phyloP scores from a whole-genome alignment of 2,888 invertebrate genomes.

The Dicyrtoma fusca region DNA sequence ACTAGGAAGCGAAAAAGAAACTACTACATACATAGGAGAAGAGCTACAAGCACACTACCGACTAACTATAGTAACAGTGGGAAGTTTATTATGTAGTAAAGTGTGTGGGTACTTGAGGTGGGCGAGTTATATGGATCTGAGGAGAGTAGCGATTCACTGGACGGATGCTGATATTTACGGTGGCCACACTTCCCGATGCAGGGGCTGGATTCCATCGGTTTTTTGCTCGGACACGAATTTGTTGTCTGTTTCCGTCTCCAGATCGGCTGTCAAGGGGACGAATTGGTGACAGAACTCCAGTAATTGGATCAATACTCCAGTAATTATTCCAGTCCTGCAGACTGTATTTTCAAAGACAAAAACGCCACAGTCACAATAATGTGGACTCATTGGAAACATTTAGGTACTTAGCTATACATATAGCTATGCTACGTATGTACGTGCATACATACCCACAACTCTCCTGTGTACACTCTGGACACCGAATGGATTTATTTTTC shows the following conservation, averaged over 20 bases:
- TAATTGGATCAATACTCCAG: slow-evolving; percentile 91
- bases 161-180: slow-evolving; percentile 74
- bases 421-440: too few relatives aligned
- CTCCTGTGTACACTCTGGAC: too few relatives aligned
- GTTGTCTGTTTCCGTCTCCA: slow-evolving; percentile 36
- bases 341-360: slow-evolving; percentile 59
- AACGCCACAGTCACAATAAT: too few relatives aligned
- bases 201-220: slow-evolving; percentile 57
- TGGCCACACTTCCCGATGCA: slow-evolving; percentile 70
- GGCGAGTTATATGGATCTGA: slow-evolving; percentile 76
- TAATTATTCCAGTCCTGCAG: slow-evolving; percentile 78
- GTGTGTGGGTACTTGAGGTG: slow-evolving; percentile 77
- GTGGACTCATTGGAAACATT: too few relatives aligned
- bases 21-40: slow-evolving; percentile 1
- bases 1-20: slow-evolving; percentile 3
- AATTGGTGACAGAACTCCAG: slow-evolving; percentile 83
- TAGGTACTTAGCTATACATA: too few relatives aligned
- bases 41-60: background rate
- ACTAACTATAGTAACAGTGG: background rate
- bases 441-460: too few relatives aligned
- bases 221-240: slow-evolving; percentile 52
- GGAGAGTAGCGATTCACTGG: slow-evolving; percentile 86
- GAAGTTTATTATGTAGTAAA: background rate
- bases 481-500: too few relatives aligned
- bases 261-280: slow-evolving; percentile 69